These are phyloP conservation scores for Actinemys pallida DNA, from an alignment of 2,113 vertebrate genomes.

Conservation along the genomic window DNA sequence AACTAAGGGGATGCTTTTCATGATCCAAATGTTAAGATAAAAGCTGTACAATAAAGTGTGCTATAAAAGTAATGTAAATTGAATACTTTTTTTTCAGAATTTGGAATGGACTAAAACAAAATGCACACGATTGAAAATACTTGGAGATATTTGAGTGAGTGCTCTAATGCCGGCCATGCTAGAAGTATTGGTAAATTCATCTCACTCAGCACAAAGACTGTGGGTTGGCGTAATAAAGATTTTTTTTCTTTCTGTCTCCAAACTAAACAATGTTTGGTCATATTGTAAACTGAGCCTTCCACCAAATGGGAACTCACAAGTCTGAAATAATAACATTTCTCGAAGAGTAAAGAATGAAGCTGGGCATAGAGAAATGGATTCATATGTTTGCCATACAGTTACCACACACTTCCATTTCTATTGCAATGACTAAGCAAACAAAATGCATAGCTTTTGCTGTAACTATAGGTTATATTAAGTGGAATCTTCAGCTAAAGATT, in stretches of 20 bases:
- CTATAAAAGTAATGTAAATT: neutral
- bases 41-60: neutral
- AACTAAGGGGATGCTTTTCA: neutral
- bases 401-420: neutral
- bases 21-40: neutral
- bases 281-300: neutral
- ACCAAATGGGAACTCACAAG: neutral
- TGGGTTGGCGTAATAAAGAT: neutral
- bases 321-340: neutral
- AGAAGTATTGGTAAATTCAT: neutral
- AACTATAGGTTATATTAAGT: neutral
- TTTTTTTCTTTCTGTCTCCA: slow-evolving; percentile 8
- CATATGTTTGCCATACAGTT: neutral
- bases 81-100: neutral
- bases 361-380: neutral
- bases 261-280: neutral
- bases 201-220: neutral
- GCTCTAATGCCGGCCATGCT: neutral
- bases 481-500: neutral
- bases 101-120: neutral
- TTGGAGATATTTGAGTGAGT: neutral
- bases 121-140: slow-evolving; percentile 15
- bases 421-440: neutral
- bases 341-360: neutral
- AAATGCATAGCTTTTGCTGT: neutral